phyloP scores from a whole-genome alignment of 2,797 vertebrate genomes.

The Hapalemur alaotrensis region DNA sequence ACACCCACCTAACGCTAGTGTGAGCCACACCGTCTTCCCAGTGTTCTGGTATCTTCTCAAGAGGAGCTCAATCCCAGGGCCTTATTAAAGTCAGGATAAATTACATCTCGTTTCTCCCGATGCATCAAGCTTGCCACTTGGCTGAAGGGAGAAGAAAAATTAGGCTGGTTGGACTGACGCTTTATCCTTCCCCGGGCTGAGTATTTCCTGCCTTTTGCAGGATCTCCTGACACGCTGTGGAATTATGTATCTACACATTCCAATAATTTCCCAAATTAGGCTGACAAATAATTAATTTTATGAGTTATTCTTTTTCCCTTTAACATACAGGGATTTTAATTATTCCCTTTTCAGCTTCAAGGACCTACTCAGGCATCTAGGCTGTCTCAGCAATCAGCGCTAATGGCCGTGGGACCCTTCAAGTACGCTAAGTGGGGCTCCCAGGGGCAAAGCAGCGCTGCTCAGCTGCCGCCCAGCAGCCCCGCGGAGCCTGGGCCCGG shows the following conservation, averaged over 20 bases:
- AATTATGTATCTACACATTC: background rate
- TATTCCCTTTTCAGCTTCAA: background rate
- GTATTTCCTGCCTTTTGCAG: background rate
- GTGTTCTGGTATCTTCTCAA: rapidly evolving
- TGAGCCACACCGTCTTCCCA: background rate
- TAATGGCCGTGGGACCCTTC: background rate
- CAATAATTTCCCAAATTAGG: background rate
- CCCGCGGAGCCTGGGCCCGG: background rate
- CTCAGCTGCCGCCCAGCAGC: background rate
- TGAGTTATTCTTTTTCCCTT: background rate
- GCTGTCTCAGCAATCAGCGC: background rate
- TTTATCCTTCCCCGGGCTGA: background rate
- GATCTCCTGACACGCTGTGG: background rate
- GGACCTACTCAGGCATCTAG: background rate
- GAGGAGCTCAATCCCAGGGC: background rate
- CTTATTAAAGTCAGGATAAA: background rate
- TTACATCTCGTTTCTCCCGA: background rate
- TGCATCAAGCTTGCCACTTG: too few relatives aligned
- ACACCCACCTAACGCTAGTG: rapidly evolving
- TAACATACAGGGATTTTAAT: background rate
- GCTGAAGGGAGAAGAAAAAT: background rate
- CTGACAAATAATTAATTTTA: constrained; percentile 18
- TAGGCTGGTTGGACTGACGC: background rate
- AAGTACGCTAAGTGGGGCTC: background rate
- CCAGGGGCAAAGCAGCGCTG: background rate